Percentiles rank a stretch among this genome's conserved stretches.
Evolutionary conservation across 2,797 vertebrate species (phyloP).

Genomic region (Oreonectes daqikongensis): DNA sequence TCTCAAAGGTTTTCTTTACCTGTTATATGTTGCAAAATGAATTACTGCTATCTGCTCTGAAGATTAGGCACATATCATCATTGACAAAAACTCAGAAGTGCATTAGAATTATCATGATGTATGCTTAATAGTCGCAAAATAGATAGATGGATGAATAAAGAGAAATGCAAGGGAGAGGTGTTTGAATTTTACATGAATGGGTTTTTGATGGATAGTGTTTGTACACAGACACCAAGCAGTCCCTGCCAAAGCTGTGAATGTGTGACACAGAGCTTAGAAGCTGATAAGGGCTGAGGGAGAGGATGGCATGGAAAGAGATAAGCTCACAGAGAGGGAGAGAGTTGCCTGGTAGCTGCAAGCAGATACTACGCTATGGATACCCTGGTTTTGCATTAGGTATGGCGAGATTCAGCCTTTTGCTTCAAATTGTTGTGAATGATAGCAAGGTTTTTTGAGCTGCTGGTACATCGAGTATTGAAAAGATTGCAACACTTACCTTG

Average conservation of each 20-base stretch:
- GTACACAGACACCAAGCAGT: slow-evolving; percentile 44
- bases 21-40: background rate
- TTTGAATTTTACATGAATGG: slow-evolving; percentile 43
- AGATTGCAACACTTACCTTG: slow-evolving; percentile 14
- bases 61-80: background rate
- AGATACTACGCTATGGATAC: background rate
- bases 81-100: slow-evolving; percentile 14
- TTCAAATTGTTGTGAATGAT: slow-evolving; percentile 15
- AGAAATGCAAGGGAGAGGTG: slow-evolving; percentile 22
- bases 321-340: background rate
- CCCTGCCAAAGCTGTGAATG: slow-evolving; percentile 39
- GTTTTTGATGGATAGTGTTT: slow-evolving; percentile 49
- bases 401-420: slow-evolving; percentile 44
- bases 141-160: background rate
- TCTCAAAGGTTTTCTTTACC: background rate
- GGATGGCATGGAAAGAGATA: slow-evolving; percentile 38
- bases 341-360: slow-evolving; percentile 32
- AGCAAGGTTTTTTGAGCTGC: slow-evolving; percentile 8
- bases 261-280: slow-evolving; percentile 51
- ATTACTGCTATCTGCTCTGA: background rate
- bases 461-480: slow-evolving; percentile 9
- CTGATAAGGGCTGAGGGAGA: slow-evolving; percentile 35
- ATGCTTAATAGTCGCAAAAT: slow-evolving; percentile 14
- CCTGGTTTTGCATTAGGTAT: slow-evolving; percentile 36
- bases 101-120: slow-evolving; percentile 3